A percentile compares a stretch with the other conserved stretches of the same genome.
Evolutionary conservation across 1,140 invertebrate species (phyloP).

Genomic region (Antheraea mylitta): DNA sequence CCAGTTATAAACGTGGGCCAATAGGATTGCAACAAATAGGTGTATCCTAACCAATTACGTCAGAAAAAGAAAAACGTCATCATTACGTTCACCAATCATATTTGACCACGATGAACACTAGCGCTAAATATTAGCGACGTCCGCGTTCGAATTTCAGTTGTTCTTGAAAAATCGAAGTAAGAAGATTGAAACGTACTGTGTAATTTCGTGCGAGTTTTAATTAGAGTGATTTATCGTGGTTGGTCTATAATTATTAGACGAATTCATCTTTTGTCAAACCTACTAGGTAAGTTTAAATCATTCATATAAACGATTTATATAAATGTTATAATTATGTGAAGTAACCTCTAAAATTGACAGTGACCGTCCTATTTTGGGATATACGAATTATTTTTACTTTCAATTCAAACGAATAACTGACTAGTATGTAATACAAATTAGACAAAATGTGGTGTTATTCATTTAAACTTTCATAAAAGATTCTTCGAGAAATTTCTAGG

Average conservation of each 20-base stretch:
- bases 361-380: background rate
- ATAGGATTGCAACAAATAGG: constrained; percentile 58
- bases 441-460: background rate
- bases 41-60: constrained; percentile 54
- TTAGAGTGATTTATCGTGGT: constrained; percentile 43
- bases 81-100: constrained; percentile 47
- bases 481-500: background rate
- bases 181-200: constrained; percentile 29
- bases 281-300: constrained; percentile 29
- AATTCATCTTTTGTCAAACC: constrained; percentile 18
- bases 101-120: constrained; percentile 68
- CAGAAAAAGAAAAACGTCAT: constrained; percentile 46
- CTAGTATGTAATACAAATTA: background rate
- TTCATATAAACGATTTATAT: constrained; percentile 1
- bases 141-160: constrained; percentile 68
- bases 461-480: background rate
- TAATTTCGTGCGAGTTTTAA: constrained; percentile 40
- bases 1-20: constrained; percentile 73
- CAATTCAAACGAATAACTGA: background rate
- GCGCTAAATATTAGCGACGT: constrained; percentile 73
- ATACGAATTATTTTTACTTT: background rate
- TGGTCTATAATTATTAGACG: constrained; percentile 21
- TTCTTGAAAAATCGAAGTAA: constrained; percentile 54
- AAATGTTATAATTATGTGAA: background rate
- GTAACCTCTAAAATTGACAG: constrained; percentile 6